A percentile compares a stretch with the other conserved stretches of the same genome.
phyloP scores from a whole-genome alignment of 1,140 invertebrate species.

The Papilio aristodemus region DNA sequence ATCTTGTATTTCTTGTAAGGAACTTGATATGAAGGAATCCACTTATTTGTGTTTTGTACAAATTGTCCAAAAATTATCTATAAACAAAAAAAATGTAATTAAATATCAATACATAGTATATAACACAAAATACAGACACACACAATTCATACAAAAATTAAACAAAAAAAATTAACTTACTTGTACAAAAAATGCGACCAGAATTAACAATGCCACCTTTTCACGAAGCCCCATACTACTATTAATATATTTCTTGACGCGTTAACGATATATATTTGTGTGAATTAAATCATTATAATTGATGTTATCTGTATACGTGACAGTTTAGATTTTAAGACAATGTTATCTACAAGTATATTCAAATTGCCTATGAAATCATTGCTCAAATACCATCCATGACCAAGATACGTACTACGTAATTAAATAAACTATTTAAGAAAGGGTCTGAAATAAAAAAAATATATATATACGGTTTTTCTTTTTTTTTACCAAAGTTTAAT shows the following conservation, averaged over 20 bases:
- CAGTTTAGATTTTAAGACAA: constrained; percentile 21
- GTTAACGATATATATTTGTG: constrained; percentile 26
- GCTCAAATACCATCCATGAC: background rate
- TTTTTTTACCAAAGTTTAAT: background rate
- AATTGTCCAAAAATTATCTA: constrained; percentile 41
- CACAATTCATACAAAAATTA: background rate
- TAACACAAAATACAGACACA: background rate
- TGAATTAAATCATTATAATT: constrained; percentile 12
- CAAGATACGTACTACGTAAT: background rate
- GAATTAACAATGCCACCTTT: constrained; percentile 48
- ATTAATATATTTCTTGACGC: constrained; percentile 30
- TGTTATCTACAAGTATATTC: constrained; percentile 14
- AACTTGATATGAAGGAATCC: background rate
- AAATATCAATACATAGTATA: background rate
- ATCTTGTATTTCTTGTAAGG: constrained; percentile 23
- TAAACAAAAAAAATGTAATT: constrained; percentile 1
- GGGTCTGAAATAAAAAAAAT: too few species aligned
- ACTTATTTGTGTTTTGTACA: constrained; percentile 31
- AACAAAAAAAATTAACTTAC: constrained; percentile 43
- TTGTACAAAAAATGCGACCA: constrained; percentile 40
- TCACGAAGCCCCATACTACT: constrained; percentile 52
- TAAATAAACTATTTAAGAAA: background rate
- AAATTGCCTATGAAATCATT: constrained; percentile 19
- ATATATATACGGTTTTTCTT: too few species aligned
- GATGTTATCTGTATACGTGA: constrained; percentile 25